Evolutionary conservation across 1,140 invertebrate species (phyloP).

Genomic region (Pseudomyrmex cubaensis): DNA sequence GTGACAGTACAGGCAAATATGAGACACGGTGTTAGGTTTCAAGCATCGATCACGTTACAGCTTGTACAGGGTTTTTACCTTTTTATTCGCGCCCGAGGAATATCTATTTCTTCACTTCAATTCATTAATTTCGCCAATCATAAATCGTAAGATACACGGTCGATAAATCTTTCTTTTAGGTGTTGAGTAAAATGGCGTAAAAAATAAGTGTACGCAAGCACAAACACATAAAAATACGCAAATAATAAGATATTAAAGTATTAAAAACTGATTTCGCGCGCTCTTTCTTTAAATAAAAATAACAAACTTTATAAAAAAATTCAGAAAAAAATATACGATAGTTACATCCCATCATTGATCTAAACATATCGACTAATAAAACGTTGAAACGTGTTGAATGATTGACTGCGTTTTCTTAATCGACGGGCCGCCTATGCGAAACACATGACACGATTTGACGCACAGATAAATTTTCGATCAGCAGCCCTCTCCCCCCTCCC

Average conservation of each 20-base stretch:
- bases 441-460: conserved; percentile 18
- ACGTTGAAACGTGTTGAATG: too few species aligned
- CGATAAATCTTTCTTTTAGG: neutral
- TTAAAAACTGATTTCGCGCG: neutral
- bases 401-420: conserved; percentile 24
- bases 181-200: neutral
- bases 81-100: neutral
- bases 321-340: too few species aligned
- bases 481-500: neutral
- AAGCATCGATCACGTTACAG: conserved; percentile 19
- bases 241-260: neutral
- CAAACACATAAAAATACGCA: too few species aligned
- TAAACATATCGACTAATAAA: conserved; percentile 15
- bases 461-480: conserved; percentile 38
- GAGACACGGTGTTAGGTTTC: neutral
- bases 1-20: neutral
- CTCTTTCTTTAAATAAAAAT: too few species aligned
- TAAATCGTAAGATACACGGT: neutral
- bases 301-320: too few species aligned
- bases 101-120: neutral
- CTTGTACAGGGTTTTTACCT: conserved; percentile 2
- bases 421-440: neutral
- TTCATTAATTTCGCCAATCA: neutral
- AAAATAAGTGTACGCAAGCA: neutral
- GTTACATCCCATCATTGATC: neutral